Conservation (phyloP, 2,888 invertebrate species). For the Parnassius smintheus region DNA sequence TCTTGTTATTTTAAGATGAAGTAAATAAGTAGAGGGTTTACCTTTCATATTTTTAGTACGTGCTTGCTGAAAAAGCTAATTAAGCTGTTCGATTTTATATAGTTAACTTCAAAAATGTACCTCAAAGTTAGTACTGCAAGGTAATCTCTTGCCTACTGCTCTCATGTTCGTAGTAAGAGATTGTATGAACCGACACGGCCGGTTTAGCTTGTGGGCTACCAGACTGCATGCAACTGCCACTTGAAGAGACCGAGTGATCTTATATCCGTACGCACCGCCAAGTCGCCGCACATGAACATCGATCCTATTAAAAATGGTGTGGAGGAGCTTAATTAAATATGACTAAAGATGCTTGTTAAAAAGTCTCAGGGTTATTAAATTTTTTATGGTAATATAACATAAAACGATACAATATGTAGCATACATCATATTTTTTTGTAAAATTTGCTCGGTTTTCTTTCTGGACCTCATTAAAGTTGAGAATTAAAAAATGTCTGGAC, state of each 20-base stretch:
- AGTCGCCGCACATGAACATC: constrained; percentile 78
- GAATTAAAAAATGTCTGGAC: no score
- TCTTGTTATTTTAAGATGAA: no score
- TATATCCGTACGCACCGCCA: constrained; percentile 89
- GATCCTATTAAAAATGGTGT: constrained; percentile 5
- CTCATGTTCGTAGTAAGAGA: constrained; percentile 83
- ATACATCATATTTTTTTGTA: no score
- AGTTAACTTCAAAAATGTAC: constrained; percentile 28
- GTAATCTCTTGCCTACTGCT: constrained; percentile 76
- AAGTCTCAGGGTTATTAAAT: no score
- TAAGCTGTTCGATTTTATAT: no score
- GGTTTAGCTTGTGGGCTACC: constrained; percentile 79
- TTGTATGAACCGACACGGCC: constrained; percentile 83
- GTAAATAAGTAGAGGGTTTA: background rate
- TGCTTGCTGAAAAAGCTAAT: background rate
- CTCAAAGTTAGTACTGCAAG: constrained; percentile 68
- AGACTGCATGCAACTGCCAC: constrained; percentile 83
- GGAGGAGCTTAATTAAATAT: no score
- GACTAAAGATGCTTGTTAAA: no score
- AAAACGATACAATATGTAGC: no score
- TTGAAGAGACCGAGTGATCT: constrained; percentile 81
- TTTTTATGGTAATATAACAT: no score
- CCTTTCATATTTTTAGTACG: background rate
- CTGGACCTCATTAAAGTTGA: no score
- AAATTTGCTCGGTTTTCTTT: no score